phyloP scores from a whole-genome alignment of 2,888 invertebrate species.

The Poecilobothrus nobilitatus region DNA sequence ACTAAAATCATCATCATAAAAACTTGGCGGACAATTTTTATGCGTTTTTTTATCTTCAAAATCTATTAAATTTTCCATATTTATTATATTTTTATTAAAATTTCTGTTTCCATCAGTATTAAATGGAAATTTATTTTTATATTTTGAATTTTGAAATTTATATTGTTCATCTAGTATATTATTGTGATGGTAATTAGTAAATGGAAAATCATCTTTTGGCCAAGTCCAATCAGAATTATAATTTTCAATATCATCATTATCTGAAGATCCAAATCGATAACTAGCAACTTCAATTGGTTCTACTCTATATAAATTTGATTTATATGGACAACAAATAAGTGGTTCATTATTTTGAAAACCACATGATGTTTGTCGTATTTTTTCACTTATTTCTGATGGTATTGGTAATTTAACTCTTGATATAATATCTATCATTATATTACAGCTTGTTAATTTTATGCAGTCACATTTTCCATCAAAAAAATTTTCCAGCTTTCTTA shows the following conservation, averaged over 20 bases:
- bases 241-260: too few relatives aligned
- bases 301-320: neutral
- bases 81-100: neutral
- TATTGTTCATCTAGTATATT: conserved; percentile 24
- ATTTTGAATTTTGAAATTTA: conserved; percentile 14
- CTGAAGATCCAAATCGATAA: neutral
- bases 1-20: conserved; percentile 29
- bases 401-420: conserved; percentile 27
- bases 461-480: conserved; percentile 31
- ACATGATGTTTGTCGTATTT: conserved; percentile 31
- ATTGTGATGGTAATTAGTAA: neutral
- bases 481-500: conserved; percentile 17
- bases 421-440: conserved; percentile 27
- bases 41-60: conserved; percentile 35
- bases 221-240: neutral
- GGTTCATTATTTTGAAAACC: conserved; percentile 33
- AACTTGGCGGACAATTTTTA: conserved; percentile 35
- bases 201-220: neutral
- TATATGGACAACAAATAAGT: conserved; percentile 32
- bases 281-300: neutral
- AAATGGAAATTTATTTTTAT: neutral
- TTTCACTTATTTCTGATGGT: conserved; percentile 26
- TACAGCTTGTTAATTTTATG: conserved; percentile 34
- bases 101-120: neutral
- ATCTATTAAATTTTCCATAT: conserved; percentile 28